phyloP scores from a whole-genome alignment of 1,140 invertebrate species.

The Bacillus rossius region DNA sequence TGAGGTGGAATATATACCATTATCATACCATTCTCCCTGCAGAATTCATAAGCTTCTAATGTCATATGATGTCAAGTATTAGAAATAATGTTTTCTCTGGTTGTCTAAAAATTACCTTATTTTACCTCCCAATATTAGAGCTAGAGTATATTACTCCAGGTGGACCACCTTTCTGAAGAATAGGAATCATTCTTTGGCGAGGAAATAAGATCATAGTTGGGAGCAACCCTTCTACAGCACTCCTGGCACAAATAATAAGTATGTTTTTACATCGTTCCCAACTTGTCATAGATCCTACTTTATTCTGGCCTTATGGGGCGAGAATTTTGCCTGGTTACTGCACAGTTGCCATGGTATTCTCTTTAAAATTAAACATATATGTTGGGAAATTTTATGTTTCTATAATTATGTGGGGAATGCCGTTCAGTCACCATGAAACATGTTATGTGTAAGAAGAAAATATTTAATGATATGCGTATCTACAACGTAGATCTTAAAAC shows the following conservation, averaged over 20 bases:
- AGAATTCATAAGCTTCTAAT: conserved; percentile 25
- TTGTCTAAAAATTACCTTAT: conserved; percentile 11
- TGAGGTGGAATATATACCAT: conserved; percentile 37
- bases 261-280: conserved; percentile 40
- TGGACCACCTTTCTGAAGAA: conserved; percentile 33
- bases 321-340: conserved; percentile 31
- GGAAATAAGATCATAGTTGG: conserved; percentile 41
- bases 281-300: conserved; percentile 38
- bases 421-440: too few relatives aligned
- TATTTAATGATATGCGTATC: too few relatives aligned
- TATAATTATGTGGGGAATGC: conserved; percentile 25
- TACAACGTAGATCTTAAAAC: too few relatives aligned
- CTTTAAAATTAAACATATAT: conserved; percentile 40
- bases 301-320: conserved; percentile 32
- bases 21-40: conserved; percentile 26
- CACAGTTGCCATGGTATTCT: conserved; percentile 36
- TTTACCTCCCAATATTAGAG: conserved; percentile 15
- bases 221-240: conserved; percentile 32
- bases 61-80: conserved; percentile 33
- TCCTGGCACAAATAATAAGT: conserved; percentile 34
- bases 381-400: conserved; percentile 28
- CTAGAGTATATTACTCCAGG: conserved; percentile 17
- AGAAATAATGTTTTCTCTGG: conserved; percentile 25
- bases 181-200: conserved; percentile 22
- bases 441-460: too few relatives aligned